Evolutionary conservation across 1,140 invertebrate genomes (phyloP).

Genomic region (Plectrocnemia conspersa): DNA sequence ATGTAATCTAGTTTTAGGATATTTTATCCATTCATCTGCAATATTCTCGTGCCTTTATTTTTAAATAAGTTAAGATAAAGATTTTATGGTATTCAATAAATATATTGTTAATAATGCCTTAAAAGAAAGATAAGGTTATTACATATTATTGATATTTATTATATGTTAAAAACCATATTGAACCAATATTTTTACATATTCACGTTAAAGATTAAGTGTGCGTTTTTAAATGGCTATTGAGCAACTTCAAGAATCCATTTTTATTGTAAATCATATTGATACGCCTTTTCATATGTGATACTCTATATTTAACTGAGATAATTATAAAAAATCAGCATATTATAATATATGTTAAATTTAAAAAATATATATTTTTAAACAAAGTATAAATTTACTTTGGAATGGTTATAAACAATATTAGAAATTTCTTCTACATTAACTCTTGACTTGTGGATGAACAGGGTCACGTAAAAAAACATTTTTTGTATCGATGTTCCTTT

Average conservation of each 20-base stretch:
- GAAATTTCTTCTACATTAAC: not conserved
- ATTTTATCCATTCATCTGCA: too few species aligned
- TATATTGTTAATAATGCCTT: too few species aligned
- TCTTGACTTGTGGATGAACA: too few species aligned
- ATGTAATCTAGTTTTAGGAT: too few species aligned
- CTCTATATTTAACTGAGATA: conserved; percentile 1
- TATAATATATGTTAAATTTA: conserved; percentile 10
- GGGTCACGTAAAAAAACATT: too few species aligned
- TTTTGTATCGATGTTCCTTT: too few species aligned
- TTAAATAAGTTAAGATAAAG: too few species aligned
- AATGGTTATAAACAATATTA: not conserved
- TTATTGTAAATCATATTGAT: conserved; percentile 24
- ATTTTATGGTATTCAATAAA: too few species aligned
- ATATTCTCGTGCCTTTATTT: too few species aligned
- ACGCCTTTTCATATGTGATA: conserved; percentile 10
- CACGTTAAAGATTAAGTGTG: not conserved
- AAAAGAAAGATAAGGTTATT: too few species aligned
- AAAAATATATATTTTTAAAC: conserved; percentile 10
- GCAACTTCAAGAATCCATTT: conserved; percentile 9
- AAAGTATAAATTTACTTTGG: not conserved
- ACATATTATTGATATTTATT: too few species aligned
- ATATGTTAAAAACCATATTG: not conserved
- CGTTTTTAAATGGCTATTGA: conserved; percentile 5
- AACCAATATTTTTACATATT: not conserved
- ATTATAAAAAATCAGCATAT: not conserved